Percentiles rank a stretch among this genome's conserved stretches.
Conservation (phyloP, 2,797 vertebrate genomes). For the Bothrops alternatus region DNA sequence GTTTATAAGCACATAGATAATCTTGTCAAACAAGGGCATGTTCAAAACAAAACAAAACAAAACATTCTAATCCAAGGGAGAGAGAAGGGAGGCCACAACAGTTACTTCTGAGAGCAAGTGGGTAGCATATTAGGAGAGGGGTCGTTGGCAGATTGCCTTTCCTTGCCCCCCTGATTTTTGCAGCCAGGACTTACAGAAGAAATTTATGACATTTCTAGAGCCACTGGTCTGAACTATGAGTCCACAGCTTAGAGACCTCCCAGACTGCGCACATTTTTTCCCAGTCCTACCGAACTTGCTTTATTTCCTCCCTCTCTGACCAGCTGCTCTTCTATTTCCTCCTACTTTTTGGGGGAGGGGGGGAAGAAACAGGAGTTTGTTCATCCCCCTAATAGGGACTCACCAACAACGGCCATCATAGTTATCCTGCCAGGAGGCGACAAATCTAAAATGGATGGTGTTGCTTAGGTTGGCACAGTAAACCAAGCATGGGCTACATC, state of each 20-base stretch:
- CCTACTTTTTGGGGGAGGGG: neutral
- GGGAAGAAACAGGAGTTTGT: neutral
- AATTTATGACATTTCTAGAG: neutral
- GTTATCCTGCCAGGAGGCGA: neutral
- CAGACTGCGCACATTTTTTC: neutral
- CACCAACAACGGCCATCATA: neutral
- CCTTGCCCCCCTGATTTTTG: too few relatives aligned
- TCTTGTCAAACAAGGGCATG: neutral
- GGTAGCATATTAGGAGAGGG: neutral
- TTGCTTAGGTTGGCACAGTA: neutral
- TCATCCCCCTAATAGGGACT: neutral
- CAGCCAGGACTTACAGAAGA: too few relatives aligned
- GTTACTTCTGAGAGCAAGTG: neutral
- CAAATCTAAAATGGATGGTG: neutral
- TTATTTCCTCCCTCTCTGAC: neutral
- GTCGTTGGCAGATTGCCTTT: neutral
- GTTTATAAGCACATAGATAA: neutral
- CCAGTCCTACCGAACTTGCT: neutral
- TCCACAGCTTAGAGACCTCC: neutral
- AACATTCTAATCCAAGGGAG: neutral
- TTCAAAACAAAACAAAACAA: neutral
- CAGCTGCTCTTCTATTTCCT: neutral
- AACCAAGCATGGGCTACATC: neutral
- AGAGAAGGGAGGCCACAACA: neutral
- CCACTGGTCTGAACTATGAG: neutral